phyloP scores from a whole-genome alignment of 2,888 invertebrate genomes.

The Serrognathus titanus region DNA sequence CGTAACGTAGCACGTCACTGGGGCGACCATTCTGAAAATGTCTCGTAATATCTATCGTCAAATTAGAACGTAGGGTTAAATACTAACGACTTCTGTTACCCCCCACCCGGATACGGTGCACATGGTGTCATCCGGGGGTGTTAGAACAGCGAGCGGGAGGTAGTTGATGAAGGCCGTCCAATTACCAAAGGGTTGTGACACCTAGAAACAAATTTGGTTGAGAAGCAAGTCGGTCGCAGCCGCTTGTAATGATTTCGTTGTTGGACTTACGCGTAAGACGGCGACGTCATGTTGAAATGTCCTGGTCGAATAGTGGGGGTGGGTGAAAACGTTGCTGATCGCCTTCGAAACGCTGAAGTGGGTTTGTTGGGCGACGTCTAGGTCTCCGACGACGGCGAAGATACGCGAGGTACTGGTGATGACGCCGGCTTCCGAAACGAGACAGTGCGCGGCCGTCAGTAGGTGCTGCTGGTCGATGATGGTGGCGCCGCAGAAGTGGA shows the following conservation, averaged over 20 bases:
- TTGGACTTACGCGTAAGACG: conserved; percentile 1
- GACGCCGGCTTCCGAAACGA: neutral
- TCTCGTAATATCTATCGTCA: neutral
- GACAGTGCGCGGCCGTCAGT: conserved; percentile 16
- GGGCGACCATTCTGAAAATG: conserved; percentile 8
- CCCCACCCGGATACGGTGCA: conserved; percentile 4
- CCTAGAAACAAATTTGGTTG: conserved; percentile 5
- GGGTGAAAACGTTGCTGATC: conserved; percentile 7
- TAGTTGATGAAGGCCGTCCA: conserved; percentile 12
- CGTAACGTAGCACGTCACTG: conserved; percentile 8
- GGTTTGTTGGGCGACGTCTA: conserved; percentile 6
- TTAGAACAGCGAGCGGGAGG: conserved; percentile 2
- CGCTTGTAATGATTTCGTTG: no score
- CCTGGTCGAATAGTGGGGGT: conserved; percentile 1
- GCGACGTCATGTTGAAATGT: conserved; percentile 17
- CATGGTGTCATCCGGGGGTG: neutral
- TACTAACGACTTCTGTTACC: neutral
- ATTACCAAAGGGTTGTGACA: conserved; percentile 11
- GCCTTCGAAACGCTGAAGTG: conserved; percentile 2
- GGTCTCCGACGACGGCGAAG: conserved; percentile 11
- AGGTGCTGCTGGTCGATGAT: conserved; percentile 10
- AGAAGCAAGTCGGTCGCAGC: neutral
- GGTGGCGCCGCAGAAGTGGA: conserved; percentile 17
- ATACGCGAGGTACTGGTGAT: conserved; percentile 1
- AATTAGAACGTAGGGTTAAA: no score